These are phyloP conservation scores for Macrophya alboannulata DNA, from an alignment of 2,888 invertebrate species.

Conservation along the genomic window DNA sequence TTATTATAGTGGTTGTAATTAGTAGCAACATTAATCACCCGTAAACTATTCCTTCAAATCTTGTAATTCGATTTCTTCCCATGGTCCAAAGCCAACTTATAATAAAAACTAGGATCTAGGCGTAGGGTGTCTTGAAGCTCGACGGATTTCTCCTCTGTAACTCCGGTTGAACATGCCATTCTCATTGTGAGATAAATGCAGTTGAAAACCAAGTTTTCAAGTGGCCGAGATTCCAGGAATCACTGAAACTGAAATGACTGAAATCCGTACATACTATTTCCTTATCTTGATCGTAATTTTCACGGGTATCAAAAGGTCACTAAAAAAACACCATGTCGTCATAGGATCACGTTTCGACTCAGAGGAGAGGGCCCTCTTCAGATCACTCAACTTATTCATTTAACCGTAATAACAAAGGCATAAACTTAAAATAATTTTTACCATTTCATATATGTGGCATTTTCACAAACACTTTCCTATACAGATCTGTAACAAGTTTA, in stretches of 20 bases:
- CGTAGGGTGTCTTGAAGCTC: background rate
- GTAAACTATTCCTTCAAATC: background rate
- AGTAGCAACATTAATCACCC: background rate
- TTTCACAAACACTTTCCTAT: background rate
- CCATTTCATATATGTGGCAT: background rate
- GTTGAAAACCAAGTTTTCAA: background rate
- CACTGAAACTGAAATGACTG: background rate
- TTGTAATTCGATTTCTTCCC: background rate
- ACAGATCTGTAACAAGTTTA: background rate
- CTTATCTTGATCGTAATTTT: background rate
- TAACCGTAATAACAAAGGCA: constrained; percentile 11
- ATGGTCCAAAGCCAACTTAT: background rate
- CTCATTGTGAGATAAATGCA: background rate
- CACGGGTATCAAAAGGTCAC: background rate
- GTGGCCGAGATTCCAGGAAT: background rate
- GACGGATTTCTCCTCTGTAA: background rate
- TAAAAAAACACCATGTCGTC: too few species aligned
- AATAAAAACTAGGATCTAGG: background rate
- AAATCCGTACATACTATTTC: background rate
- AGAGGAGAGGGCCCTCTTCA: too few species aligned
- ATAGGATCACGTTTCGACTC: background rate
- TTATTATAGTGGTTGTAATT: background rate
- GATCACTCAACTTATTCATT: background rate
- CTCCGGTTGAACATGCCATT: background rate
- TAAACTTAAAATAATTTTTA: background rate